Evolutionary conservation across 2,113 vertebrate genomes (phyloP).

Genomic region (Phaetusa simplex): DNA sequence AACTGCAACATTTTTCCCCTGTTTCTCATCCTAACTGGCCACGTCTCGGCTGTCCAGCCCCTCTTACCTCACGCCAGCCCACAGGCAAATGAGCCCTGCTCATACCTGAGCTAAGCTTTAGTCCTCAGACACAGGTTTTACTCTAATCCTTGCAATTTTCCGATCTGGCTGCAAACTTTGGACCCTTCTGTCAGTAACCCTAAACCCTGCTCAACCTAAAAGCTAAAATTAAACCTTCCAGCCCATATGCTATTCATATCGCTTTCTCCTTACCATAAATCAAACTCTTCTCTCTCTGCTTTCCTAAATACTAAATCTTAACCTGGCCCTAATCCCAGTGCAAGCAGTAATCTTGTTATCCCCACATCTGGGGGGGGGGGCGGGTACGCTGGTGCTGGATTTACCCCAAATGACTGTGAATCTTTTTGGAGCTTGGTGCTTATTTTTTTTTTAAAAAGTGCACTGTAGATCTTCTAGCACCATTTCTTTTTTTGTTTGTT

Average conservation of each 20-base stretch:
- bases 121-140: not conserved
- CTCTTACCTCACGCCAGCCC: not conserved
- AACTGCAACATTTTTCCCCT: not conserved
- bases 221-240: not conserved
- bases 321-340: not conserved
- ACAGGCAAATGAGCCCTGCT: not conserved
- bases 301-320: not conserved
- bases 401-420: not conserved
- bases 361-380: no score
- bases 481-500: not conserved
- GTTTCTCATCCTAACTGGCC: not conserved
- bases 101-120: not conserved
- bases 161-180: not conserved
- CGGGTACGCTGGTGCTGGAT: not conserved
- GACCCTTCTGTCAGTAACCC: not conserved
- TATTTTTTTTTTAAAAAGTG: not conserved
- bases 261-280: not conserved
- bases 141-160: not conserved
- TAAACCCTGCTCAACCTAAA: not conserved
- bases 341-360: not conserved
- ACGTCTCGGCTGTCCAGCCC: not conserved
- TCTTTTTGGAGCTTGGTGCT: not conserved
- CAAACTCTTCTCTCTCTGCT: not conserved
- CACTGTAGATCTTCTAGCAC: not conserved
- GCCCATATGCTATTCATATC: fast-evolving